Conservation (phyloP, 2,113 vertebrate genomes). For the Fregata magnificens region DNA sequence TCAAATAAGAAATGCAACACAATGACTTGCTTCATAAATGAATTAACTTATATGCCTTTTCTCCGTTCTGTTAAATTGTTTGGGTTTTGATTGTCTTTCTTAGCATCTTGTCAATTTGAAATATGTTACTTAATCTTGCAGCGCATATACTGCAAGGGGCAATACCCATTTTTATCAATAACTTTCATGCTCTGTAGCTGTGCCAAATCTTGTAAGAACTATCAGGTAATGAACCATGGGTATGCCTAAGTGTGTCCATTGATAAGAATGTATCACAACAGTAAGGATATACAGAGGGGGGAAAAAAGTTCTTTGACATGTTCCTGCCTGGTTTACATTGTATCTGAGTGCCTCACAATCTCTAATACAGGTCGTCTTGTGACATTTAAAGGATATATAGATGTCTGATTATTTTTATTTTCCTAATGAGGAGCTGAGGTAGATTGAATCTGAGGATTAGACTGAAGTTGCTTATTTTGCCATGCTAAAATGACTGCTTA, state of each 20-base stretch:
- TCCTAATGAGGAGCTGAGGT: not conserved
- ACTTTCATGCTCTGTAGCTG: not conserved
- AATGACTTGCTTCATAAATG: not conserved
- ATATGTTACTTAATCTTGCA: not conserved
- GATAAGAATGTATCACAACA: not conserved
- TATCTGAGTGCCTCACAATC: not conserved
- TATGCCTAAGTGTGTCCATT: not conserved
- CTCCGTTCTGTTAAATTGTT: not conserved
- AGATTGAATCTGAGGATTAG: not conserved
- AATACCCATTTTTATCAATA: not conserved
- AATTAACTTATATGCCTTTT: not conserved
- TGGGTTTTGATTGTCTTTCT: not conserved
- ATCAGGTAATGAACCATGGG: not conserved
- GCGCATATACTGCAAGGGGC: not conserved
- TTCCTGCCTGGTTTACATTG: not conserved
- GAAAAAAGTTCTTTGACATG: not conserved
- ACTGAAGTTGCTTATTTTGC: not conserved
- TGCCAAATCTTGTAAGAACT: not conserved
- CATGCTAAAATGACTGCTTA: not conserved
- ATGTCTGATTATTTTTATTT: not conserved
- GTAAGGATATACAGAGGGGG: not conserved
- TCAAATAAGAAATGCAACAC: not conserved
- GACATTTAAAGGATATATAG: not conserved
- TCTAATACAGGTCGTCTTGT: not conserved
- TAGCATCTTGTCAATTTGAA: not conserved